Evolutionary conservation across 2,888 invertebrate species (phyloP).

Genomic region (Drosophila crucigera): DNA sequence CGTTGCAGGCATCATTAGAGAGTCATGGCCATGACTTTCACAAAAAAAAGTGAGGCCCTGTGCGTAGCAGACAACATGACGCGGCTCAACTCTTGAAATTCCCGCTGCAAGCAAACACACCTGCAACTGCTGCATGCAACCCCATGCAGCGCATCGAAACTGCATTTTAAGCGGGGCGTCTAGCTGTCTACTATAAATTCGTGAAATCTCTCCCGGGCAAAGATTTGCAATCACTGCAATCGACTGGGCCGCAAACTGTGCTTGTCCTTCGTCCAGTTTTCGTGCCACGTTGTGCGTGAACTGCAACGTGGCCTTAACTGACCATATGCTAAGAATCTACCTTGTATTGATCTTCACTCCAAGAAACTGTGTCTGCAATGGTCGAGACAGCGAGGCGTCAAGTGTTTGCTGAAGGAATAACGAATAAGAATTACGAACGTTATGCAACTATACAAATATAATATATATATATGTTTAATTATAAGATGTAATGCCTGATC

Average conservation of each 20-base stretch:
- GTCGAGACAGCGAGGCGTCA: slow-evolving; percentile 64
- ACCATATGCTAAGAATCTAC: slow-evolving; percentile 17
- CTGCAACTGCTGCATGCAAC: slow-evolving; percentile 41
- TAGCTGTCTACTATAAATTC: slow-evolving; percentile 56
- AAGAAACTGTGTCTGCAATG: slow-evolving; percentile 1
- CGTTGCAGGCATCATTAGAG: slow-evolving; percentile 74
- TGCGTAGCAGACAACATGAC: slow-evolving; percentile 70
- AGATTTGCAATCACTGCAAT: slow-evolving; percentile 38
- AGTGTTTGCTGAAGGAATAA: slow-evolving; percentile 6
- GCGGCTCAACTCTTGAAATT: slow-evolving; percentile 57
- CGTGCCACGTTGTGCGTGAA: slow-evolving; percentile 29
- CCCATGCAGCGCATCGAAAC: slow-evolving; percentile 47
- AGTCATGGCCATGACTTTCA: slow-evolving; percentile 71
- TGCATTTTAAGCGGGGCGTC: slow-evolving; percentile 64
- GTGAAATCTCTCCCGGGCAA: slow-evolving; percentile 7
- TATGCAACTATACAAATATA: not conserved
- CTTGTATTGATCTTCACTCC: not conserved
- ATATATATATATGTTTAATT: not conserved
- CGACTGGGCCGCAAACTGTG: slow-evolving; percentile 26
- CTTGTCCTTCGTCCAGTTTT: slow-evolving; percentile 45
- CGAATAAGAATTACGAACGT: not conserved
- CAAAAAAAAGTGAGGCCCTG: slow-evolving; percentile 35
- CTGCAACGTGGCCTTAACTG: not conserved
- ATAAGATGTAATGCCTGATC: not conserved
- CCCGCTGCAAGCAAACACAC: slow-evolving; percentile 41